A percentile compares a stretch with the other conserved stretches of the same genome.
Evolutionary conservation across 2,888 invertebrate species (phyloP).

Genomic region (Dolichopus griseipennis): DNA sequence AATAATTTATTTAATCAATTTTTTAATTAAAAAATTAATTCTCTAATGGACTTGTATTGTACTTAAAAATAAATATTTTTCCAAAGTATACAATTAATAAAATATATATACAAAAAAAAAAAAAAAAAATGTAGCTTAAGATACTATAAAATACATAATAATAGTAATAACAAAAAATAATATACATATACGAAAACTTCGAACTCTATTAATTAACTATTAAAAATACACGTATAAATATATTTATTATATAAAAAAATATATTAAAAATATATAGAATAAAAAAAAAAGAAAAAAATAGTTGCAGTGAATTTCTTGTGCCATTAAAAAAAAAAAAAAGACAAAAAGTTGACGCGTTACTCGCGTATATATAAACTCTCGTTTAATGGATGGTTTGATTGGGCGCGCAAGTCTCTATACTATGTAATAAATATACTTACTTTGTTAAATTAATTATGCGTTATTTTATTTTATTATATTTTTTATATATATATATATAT

Average conservation of each 20-base stretch:
- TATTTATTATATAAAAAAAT: too few relatives aligned
- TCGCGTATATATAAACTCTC: not conserved
- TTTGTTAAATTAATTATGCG: too few relatives aligned
- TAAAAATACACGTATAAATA: not conserved
- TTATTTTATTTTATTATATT: too few relatives aligned
- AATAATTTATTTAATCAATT: too few relatives aligned
- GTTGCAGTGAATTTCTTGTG: conserved; percentile 5
- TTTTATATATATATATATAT: not conserved
- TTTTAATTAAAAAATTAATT: too few relatives aligned
- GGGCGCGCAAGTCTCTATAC: not conserved
- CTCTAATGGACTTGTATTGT: too few relatives aligned
- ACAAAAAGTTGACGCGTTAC: not conserved
- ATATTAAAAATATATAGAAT: not conserved
- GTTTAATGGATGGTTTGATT: not conserved
- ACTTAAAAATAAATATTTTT: too few relatives aligned
- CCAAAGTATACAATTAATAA: too few relatives aligned
- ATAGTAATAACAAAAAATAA: not conserved
- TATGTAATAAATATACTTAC: too few relatives aligned
- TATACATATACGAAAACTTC: not conserved
- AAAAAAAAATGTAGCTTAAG: not conserved
- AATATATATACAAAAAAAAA: too few relatives aligned
- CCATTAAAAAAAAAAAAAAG: not conserved
- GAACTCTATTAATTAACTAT: not conserved
- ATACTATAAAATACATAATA: too few relatives aligned
- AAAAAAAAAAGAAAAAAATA: not conserved